Conservation (phyloP, 2,888 invertebrate species). For the Eutolmus rufibarbis region DNA sequence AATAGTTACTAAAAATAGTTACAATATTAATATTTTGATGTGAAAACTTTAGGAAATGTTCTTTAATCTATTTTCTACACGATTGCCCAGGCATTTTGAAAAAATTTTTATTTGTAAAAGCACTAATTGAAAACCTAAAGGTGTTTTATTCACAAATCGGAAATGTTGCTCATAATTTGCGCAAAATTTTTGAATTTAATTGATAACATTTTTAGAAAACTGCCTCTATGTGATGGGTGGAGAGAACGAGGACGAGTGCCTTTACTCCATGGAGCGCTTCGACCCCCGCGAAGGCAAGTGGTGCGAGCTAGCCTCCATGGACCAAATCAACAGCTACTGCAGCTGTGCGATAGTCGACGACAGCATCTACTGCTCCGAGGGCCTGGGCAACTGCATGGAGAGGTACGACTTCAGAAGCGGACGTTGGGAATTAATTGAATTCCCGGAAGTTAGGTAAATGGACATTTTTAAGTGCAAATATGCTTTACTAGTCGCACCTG, state of each 20-base stretch:
- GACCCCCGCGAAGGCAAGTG: conserved; percentile 53
- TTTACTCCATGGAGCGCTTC: conserved; percentile 53
- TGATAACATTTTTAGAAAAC: conserved; percentile 46
- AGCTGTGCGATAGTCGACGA: conserved; percentile 52
- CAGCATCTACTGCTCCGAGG: conserved; percentile 54
- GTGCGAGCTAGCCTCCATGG: conserved; percentile 52
- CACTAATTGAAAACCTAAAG: too few relatives aligned
- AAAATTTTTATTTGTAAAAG: too few relatives aligned
- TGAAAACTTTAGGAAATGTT: too few relatives aligned
- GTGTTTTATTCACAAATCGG: too few relatives aligned
- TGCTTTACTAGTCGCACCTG: neutral
- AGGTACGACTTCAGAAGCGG: conserved; percentile 53
- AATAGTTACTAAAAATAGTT: too few relatives aligned
- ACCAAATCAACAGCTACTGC: conserved; percentile 54
- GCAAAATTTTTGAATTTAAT: too few relatives aligned
- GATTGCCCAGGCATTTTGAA: too few relatives aligned
- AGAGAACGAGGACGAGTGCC: conserved; percentile 53
- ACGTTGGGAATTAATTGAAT: conserved; percentile 54
- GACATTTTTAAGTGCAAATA: neutral
- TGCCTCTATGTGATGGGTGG: conserved; percentile 55
- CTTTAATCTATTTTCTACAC: too few relatives aligned
- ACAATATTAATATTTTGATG: too few relatives aligned
- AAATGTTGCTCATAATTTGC: too few relatives aligned
- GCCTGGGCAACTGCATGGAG: conserved; percentile 55
- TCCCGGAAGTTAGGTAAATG: conserved; percentile 51